Percentiles rank a stretch among this genome's conserved stretches.
These are phyloP conservation scores for Actinia equina DNA, from an alignment of 64 coral and sea anemone genomes.

Conservation along the genomic window DNA sequence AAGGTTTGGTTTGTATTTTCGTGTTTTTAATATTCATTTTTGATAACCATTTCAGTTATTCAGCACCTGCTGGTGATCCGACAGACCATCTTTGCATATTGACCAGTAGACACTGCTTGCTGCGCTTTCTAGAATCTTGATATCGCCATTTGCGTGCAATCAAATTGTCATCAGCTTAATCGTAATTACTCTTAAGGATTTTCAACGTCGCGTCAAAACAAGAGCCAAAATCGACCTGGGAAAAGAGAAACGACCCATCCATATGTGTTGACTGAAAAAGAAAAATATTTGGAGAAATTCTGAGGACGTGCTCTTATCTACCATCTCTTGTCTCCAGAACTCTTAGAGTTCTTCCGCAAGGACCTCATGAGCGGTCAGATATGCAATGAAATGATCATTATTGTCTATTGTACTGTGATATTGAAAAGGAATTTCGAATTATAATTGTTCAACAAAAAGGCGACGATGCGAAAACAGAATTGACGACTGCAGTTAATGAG, in stretches of 20 bases:
- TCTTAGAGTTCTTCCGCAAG: background rate
- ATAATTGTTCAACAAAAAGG: background rate
- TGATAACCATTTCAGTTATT: background rate
- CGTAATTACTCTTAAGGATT: background rate
- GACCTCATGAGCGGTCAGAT: background rate
- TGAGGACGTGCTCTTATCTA: background rate
- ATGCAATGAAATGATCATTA: background rate
- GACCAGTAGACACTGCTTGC: background rate
- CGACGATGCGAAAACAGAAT: background rate
- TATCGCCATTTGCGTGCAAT: background rate
- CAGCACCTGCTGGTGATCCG: background rate
- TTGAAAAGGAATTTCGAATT: background rate
- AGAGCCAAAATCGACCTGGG: background rate
- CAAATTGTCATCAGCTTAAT: background rate
- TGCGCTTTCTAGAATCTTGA: background rate
- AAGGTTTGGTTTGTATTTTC: background rate
- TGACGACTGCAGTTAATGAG: background rate
- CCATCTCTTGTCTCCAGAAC: background rate
- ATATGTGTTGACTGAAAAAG: background rate
- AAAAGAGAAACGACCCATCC: background rate
- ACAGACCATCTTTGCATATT: background rate
- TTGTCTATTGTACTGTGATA: slow-evolving; percentile 5
- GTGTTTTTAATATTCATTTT: background rate
- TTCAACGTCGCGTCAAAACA: background rate
- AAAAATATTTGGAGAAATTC: background rate